A percentile compares a stretch with the other conserved stretches of the same genome.
Conservation (phyloP, 1,140 invertebrate species). For the Euschistus heros region DNA sequence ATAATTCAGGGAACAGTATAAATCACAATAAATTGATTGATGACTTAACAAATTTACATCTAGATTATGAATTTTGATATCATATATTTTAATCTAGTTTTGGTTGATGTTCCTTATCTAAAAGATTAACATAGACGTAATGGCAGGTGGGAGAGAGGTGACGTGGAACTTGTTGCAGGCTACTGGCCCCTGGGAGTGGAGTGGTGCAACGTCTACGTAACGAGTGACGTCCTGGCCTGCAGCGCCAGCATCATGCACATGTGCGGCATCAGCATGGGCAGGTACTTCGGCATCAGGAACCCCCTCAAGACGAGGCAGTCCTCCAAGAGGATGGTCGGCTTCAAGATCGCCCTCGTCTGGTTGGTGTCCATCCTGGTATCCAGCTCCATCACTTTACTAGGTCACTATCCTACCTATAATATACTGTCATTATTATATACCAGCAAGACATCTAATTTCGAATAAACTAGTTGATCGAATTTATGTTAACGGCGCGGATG, state of each 20-base stretch:
- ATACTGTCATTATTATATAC: no score
- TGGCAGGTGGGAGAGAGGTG: neutral
- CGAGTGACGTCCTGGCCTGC: constrained; percentile 88
- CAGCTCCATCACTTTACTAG: constrained; percentile 76
- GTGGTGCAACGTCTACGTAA: constrained; percentile 88
- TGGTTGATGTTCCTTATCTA: no score
- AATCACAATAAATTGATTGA: no score
- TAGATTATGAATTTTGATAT: no score
- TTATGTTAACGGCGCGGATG: no score
- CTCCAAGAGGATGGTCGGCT: constrained; percentile 62
- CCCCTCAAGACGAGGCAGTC: constrained; percentile 71
- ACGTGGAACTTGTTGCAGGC: constrained; percentile 47
- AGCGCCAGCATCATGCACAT: constrained; percentile 93
- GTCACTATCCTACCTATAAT: constrained; percentile 43
- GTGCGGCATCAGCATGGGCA: constrained; percentile 88
- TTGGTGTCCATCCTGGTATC: constrained; percentile 74
- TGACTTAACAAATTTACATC: no score
- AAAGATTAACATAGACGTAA: no score
- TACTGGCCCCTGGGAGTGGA: constrained; percentile 79
- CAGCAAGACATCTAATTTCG: no score
- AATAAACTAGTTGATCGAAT: no score
- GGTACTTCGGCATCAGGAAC: constrained; percentile 83
- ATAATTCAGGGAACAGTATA: no score
- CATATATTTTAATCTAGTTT: no score
- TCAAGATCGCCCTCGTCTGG: constrained; percentile 79